phyloP scores from a whole-genome alignment of 1,140 invertebrate genomes.

The Conus ventricosus region DNA sequence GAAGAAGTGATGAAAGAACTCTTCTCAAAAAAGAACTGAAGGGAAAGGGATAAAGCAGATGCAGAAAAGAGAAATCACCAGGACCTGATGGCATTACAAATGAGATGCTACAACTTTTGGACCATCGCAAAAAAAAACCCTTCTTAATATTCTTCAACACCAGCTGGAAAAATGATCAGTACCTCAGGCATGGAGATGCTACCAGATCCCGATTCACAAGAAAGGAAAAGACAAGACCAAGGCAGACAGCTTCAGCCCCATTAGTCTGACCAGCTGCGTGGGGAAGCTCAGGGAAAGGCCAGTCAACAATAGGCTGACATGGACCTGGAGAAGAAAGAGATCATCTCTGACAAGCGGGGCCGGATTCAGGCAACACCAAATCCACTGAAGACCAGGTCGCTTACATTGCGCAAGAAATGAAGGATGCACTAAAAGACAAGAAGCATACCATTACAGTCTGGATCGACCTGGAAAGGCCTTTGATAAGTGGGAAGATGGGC shows the following conservation, averaged over 20 bases:
- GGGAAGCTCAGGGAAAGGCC: constrained; percentile 29
- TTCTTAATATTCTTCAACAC: too few relatives aligned
- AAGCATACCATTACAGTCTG: neutral
- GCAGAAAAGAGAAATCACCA: neutral
- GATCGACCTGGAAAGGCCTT: constrained; percentile 8
- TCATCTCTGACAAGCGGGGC: neutral
- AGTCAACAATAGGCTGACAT: constrained; percentile 2
- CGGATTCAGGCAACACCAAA: neutral
- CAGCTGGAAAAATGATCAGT: too few relatives aligned
- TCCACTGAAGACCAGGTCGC: constrained; percentile 17
- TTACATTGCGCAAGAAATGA: neutral
- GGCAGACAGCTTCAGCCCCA: constrained; percentile 36
- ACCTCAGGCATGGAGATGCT: too few relatives aligned
- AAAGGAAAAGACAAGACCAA: constrained; percentile 36
- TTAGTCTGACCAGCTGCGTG: constrained; percentile 39
- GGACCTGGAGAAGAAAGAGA: neutral
- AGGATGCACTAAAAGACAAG: neutral
- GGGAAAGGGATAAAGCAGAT: neutral
- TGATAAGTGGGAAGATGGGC: neutral
- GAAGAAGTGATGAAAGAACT: neutral
- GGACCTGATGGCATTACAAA: too few relatives aligned
- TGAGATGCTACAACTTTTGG: too few relatives aligned
- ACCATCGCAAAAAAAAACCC: too few relatives aligned
- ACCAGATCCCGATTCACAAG: neutral
- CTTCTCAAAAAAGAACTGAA: neutral